Evolutionary conservation across 2,888 invertebrate species (phyloP).

Genomic region (Xylota segnis): DNA sequence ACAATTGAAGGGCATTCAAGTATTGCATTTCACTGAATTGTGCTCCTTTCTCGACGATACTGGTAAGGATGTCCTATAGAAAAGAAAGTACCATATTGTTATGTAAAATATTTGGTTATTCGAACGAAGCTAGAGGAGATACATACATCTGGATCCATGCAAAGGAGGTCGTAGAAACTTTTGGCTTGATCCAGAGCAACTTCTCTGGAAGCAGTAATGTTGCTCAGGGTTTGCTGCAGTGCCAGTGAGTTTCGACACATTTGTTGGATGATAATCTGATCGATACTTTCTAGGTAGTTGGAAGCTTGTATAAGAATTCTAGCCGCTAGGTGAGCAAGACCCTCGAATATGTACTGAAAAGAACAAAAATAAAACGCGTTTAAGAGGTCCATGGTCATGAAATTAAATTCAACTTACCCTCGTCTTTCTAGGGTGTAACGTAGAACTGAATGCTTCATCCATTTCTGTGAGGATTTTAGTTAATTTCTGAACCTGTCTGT

Average conservation of each 20-base stretch:
- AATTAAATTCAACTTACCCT: constrained; percentile 86
- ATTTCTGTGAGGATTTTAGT: constrained; percentile 91
- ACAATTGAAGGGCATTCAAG: constrained; percentile 92
- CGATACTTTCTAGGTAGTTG: constrained; percentile 91
- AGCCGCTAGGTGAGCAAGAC: constrained; percentile 91
- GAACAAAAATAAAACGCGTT: constrained; percentile 34
- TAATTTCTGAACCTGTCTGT: constrained; percentile 90
- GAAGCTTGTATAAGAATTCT: constrained; percentile 92
- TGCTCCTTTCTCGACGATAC: constrained; percentile 93
- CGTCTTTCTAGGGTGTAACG: constrained; percentile 91
- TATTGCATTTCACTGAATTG: constrained; percentile 95
- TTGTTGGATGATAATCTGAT: constrained; percentile 92
- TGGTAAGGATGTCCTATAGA: constrained; percentile 91
- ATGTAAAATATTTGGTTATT: constrained; percentile 1
- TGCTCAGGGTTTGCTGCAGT: constrained; percentile 93
- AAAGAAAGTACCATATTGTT: constrained; percentile 78
- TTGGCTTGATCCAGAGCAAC: constrained; percentile 95
- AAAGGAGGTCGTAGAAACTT: constrained; percentile 94
- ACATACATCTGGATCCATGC: constrained; percentile 91
- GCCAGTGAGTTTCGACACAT: constrained; percentile 95
- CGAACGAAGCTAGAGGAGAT: not conserved
- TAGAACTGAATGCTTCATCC: constrained; percentile 91
- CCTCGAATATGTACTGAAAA: constrained; percentile 94
- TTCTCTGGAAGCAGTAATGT: constrained; percentile 92
- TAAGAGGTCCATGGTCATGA: not conserved